Base-by-base conservation (phyloP, 2,113 vertebrate genomes). In the Ctenodactylus gundi region DNA sequence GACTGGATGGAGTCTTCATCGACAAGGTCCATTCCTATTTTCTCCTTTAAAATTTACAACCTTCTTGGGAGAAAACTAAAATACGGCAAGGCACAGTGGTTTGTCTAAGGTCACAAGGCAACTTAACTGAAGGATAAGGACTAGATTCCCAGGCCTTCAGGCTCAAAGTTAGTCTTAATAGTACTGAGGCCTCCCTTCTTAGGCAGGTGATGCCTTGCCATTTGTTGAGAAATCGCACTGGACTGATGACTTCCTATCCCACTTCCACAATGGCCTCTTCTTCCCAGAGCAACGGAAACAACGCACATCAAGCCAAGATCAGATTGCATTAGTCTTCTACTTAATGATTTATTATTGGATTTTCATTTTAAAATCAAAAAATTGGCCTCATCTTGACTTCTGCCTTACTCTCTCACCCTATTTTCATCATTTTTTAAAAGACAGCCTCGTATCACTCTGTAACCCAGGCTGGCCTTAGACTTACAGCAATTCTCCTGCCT, bases 361-460 rank as follows among this genome's bases (percentile, higher is more conserved):
- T 93, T 58, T 73, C 53, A 96, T 95, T 64, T 90, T 57, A 76
- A 95, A 60, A 76, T n/a, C 36, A 75, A 84, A 67, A 78, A 73
- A 58, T 27, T n/a, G 58, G 21, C 55, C 15, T 75, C 36, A 11
- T 51, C 6, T 75, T 87, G 34, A 29, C n/a, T 21, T 23, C 29
- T 65, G 51, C 27, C 85, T 93, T 62, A 13, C 65, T 76, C 60
- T 85, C 36, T 46, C 27, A 83, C 5, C 3, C 31, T 44, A 25
- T 68, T 80, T 67, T 13, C 11, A n/a, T n/a, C n/a, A n/a, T n/a
- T n/a, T n/a, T n/a, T n/a, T n/a, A n/a, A n/a, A n/a, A n/a, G n/a
- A n/a, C n/a, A n/a, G n/a, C n/a, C n/a, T n/a, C n/a, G n/a, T n/a
- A n/a, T n/a, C n/a, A n/a, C n/a, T n/a, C n/a, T n/a, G n/a, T n/a